Base-by-base conservation (phyloP, 2,888 invertebrate genomes). In the Steinernema scapterisci region DNA sequence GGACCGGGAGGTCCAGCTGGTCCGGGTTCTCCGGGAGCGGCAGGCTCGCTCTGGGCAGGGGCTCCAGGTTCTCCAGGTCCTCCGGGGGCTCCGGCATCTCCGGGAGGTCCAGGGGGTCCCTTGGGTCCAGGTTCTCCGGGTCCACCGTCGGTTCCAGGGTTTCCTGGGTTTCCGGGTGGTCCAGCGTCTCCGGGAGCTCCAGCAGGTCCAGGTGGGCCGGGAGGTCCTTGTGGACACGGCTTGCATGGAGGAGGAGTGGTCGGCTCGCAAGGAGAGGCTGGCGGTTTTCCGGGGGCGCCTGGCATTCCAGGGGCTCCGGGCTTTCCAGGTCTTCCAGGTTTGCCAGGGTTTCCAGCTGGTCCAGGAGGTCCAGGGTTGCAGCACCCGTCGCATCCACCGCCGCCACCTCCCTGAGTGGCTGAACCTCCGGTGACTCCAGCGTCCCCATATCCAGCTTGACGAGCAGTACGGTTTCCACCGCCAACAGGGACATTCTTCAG, bases 361-460 rank as follows among this genome's bases (percentile, higher is more conserved):
- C 71, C 71, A 23, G 71, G 71, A 71, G 71, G 46, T 43, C 71
- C 71, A 27, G 71, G 71, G n/a, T 48, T 46, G 51, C 71, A 71
- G 19, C 48, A 48, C 6, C 48, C 51, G 23, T 19, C n/a, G 46
- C 51, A 51, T 6, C 51, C 48, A 71, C 48, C 71, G 27, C 48
- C 46, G 6, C 51, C 71, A 16, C 71, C 46, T 11, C 70, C 70
- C 25, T 63, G 63, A 19, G 31, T 63, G 2, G 5, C 16, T 5
- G 71, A n/a, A 13, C 51, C 48, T 71, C 51, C 48, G 16, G 23
- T 21, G 27, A 71, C 71, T 5, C 25, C 48, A n/a, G 71, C 71
- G 19, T 71, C 71, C 3, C 71, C 71, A 19, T 71, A 71, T 25
- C 71, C 71, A 13, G 71, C 46, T 16, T 71, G 71, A 27, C 71